Conservation (phyloP, 1,140 invertebrate genomes). For the Onthophagus taurus region DNA sequence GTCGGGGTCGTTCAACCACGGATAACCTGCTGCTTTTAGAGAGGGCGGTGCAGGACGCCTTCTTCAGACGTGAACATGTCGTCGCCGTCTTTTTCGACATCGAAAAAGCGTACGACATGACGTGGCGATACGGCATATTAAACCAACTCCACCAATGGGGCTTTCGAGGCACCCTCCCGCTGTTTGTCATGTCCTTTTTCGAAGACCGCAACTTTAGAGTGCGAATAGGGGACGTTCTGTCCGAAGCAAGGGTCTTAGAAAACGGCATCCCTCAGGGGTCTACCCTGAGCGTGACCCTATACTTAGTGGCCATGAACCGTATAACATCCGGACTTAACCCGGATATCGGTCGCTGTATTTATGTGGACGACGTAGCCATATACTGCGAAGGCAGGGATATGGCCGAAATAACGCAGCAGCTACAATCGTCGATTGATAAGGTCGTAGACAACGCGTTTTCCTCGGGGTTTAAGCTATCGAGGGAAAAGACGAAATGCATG, state of each 20-base stretch:
- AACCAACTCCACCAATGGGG: not conserved
- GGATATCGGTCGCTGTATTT: too few relatives aligned
- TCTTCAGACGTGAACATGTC: constrained; percentile 6
- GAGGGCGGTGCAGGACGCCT: constrained; percentile 7
- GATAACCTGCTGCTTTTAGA: constrained; percentile 10
- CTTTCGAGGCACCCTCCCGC: constrained; percentile 4
- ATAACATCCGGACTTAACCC: not conserved
- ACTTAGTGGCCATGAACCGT: constrained; percentile 20
- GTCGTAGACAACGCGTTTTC: too few relatives aligned
- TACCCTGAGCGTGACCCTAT: constrained; percentile 19
- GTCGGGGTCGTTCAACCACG: not conserved
- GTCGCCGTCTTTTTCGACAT: constrained; percentile 15
- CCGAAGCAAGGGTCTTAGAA: constrained; percentile 12
- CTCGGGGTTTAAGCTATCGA: too few relatives aligned
- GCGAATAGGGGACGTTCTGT: not conserved
- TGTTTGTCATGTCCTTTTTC: constrained; percentile 9
- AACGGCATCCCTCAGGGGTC: constrained; percentile 25
- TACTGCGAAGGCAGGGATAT: too few relatives aligned
- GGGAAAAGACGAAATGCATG: too few relatives aligned
- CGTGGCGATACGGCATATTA: constrained; percentile 12
- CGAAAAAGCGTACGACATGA: constrained; percentile 13
- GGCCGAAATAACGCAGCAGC: too few relatives aligned
- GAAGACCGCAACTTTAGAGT: constrained; percentile 6
- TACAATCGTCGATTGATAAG: too few relatives aligned
- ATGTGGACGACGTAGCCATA: too few relatives aligned